Percentiles rank a stretch among this genome's conserved stretches.
Conservation (phyloP, 1,140 invertebrate genomes). For the Anastatus disparis region DNA sequence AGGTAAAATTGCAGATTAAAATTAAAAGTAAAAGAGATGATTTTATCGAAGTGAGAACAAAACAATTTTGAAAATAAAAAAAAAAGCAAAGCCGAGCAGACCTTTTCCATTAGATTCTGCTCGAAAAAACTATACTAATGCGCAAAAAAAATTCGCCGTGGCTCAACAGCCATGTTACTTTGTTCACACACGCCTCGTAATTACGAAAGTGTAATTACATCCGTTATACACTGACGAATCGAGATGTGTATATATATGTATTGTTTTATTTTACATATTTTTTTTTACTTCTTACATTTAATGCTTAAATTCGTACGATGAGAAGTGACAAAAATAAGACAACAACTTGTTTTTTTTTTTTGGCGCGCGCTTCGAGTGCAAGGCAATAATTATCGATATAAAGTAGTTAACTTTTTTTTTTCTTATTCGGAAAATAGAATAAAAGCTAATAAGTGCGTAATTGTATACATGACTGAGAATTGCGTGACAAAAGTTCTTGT, state of each 20-base stretch:
- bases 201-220: no score
- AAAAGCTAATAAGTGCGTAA: constrained; percentile 11
- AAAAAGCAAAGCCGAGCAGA: background rate
- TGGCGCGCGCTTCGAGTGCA: background rate
- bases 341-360: constrained; percentile 9
- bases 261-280: background rate
- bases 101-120: background rate
- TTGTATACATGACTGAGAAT: constrained; percentile 1
- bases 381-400: constrained; percentile 16
- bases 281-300: background rate
- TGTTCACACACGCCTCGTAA: constrained; percentile 27
- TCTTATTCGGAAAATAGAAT: constrained; percentile 10
- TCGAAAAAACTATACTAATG: background rate
- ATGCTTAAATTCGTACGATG: constrained; percentile 4
- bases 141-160: constrained; percentile 46
- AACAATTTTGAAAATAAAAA: background rate
- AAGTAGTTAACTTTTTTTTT: background rate
- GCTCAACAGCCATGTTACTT: constrained; percentile 47
- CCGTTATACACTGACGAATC: background rate
- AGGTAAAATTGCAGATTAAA: no score
- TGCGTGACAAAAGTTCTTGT: background rate
- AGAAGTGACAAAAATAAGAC: constrained; percentile 14
- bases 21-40: no score
- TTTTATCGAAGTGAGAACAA: no score
- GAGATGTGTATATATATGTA: constrained; percentile 7